phyloP scores from a whole-genome alignment of 2,797 vertebrate species.

The Parauchenoglanis punctatus region DNA sequence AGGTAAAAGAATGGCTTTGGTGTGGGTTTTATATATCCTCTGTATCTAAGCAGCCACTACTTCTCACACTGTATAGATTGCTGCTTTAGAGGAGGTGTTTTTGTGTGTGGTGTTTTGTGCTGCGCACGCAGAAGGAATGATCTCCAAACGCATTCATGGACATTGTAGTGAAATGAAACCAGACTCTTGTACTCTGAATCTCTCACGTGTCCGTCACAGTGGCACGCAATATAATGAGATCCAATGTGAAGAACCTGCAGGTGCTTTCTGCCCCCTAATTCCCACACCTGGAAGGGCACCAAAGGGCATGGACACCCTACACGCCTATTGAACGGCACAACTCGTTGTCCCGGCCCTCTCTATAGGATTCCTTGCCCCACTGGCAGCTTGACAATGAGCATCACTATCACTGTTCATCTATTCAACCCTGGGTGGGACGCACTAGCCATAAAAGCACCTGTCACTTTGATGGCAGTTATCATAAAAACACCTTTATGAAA shows the following conservation, averaged over 20 bases:
- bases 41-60: constrained; percentile 35
- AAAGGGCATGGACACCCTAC: constrained; percentile 77
- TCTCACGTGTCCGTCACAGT: constrained; percentile 65
- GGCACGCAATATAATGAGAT: constrained; percentile 71
- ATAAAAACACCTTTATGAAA: constrained; percentile 63
- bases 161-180: constrained; percentile 57
- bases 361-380: constrained; percentile 72
- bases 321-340: constrained; percentile 71
- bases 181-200: constrained; percentile 54
- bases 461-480: constrained; percentile 76
- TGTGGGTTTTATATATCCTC: constrained; percentile 32
- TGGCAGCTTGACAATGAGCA: constrained; percentile 71
- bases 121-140: constrained; percentile 51
- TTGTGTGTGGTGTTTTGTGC: constrained; percentile 40
- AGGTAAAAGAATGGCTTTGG: constrained; percentile 9
- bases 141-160: constrained; percentile 55
- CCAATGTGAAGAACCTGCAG: constrained; percentile 68
- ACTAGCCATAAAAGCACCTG: constrained; percentile 73
- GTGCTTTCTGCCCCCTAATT: constrained; percentile 70
- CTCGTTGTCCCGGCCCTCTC: constrained; percentile 71
- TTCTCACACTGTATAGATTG: constrained; percentile 42
- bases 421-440: constrained; percentile 75
- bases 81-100: constrained; percentile 45
- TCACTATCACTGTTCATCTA: constrained; percentile 75
- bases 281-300: constrained; percentile 77